These are phyloP conservation scores for Orchesella cincta DNA, from an alignment of 1,140 invertebrate species.

Conservation along the genomic window DNA sequence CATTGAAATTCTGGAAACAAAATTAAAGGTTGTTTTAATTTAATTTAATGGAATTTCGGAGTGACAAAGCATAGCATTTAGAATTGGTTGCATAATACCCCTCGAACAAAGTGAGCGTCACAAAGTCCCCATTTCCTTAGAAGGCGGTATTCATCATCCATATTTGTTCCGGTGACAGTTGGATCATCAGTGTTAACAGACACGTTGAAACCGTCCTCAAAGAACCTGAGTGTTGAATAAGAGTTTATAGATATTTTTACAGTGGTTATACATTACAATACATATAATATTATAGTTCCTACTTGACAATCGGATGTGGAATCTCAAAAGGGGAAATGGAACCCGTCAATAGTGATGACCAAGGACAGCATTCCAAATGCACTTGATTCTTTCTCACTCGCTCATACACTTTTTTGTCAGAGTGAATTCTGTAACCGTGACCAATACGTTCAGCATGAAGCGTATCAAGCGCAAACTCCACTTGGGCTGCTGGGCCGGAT, in stretches of 20 bases:
- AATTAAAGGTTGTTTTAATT: not conserved
- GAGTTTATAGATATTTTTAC: not conserved
- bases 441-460: constrained; percentile 64
- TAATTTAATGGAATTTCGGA: not conserved
- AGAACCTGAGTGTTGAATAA: constrained; percentile 61
- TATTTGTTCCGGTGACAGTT: constrained; percentile 59
- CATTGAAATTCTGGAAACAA: constrained; percentile 60
- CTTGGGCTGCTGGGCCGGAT: constrained; percentile 57
- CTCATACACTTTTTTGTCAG: constrained; percentile 60
- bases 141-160: constrained; percentile 61
- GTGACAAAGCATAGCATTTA: not conserved
- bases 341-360: constrained; percentile 63
- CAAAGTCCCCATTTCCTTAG: constrained; percentile 59
- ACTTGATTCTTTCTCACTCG: constrained; percentile 54
- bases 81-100: constrained; percentile 54
- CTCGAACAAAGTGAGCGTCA: constrained; percentile 58
- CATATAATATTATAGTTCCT: constrained; percentile 36
- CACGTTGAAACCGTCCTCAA: constrained; percentile 63
- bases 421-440: constrained; percentile 64
- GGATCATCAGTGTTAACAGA: constrained; percentile 67
- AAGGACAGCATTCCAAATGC: constrained; percentile 65
- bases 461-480: constrained; percentile 59
- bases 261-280: not conserved
- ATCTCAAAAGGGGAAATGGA: constrained; percentile 53
- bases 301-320: constrained; percentile 57